Percentiles rank a stretch among this genome's conserved stretches.
Evolutionary conservation across 1,140 invertebrate species (phyloP).

Genomic region (Agrypnia vestita): DNA sequence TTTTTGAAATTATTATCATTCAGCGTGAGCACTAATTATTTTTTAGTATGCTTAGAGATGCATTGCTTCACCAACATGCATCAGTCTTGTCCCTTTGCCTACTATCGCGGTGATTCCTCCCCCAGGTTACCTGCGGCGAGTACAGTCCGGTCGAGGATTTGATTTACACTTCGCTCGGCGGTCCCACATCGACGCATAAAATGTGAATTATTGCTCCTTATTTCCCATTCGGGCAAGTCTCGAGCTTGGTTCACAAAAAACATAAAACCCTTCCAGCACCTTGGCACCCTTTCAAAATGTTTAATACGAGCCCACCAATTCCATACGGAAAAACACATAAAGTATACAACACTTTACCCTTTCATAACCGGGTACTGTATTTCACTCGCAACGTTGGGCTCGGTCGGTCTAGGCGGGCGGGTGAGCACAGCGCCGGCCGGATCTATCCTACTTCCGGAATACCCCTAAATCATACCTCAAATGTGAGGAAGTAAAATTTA

Average conservation of each 20-base stretch:
- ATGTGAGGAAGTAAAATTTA: constrained; percentile 41
- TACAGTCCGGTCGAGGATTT: constrained; percentile 49
- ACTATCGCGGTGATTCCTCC: background rate
- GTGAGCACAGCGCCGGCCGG: constrained; percentile 22
- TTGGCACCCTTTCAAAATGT: background rate
- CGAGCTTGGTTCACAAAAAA: constrained; percentile 10
- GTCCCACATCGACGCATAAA: constrained; percentile 58
- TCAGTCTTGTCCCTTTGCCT: too few species aligned
- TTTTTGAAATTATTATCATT: too few species aligned
- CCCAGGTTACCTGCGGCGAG: constrained; percentile 11
- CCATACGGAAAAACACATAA: background rate
- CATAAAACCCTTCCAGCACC: background rate
- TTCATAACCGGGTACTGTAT: background rate
- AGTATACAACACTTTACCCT: background rate
- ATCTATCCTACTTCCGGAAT: constrained; percentile 38
- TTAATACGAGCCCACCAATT: background rate
- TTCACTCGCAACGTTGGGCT: background rate
- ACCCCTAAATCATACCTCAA: constrained; percentile 40
- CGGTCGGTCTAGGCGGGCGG: background rate
- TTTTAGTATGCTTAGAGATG: too few species aligned
- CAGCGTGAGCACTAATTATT: too few species aligned
- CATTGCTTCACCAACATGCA: too few species aligned
- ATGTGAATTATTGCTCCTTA: constrained; percentile 52
- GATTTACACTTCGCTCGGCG: constrained; percentile 47
- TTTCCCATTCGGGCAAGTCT: constrained; percentile 25